phyloP scores from a whole-genome alignment of 2,888 invertebrate species.

The Drosophila multiciliata region DNA sequence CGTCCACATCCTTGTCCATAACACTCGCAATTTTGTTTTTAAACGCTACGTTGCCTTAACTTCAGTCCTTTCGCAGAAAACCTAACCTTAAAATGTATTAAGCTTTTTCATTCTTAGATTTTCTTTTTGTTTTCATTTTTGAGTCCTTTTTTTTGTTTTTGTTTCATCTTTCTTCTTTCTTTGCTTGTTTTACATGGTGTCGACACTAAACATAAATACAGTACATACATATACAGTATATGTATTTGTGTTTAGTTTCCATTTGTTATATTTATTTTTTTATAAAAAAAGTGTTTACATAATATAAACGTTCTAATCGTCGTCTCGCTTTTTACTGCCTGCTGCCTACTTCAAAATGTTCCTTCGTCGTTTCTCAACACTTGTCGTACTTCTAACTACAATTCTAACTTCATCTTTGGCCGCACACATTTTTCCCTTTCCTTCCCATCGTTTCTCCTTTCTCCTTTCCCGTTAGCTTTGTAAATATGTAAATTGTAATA shows the following conservation, averaged over 20 bases:
- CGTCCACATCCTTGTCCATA: slow-evolving; percentile 76
- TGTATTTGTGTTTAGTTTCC: slow-evolving; percentile 40
- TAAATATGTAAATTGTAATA: slow-evolving; percentile 72
- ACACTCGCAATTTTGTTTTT: slow-evolving; percentile 80
- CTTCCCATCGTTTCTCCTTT: slow-evolving; percentile 26
- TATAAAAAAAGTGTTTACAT: slow-evolving; percentile 52
- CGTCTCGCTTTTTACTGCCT: slow-evolving; percentile 13
- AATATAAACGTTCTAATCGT: slow-evolving; percentile 42
- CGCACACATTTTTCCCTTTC: slow-evolving; percentile 45
- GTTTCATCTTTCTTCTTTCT: neutral
- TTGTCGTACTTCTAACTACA: slow-evolving; percentile 65
- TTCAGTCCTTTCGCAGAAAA: slow-evolving; percentile 83
- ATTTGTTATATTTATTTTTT: slow-evolving; percentile 31
- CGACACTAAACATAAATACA: slow-evolving; percentile 77
- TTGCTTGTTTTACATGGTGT: slow-evolving; percentile 36
- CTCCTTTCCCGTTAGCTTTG: slow-evolving; percentile 35
- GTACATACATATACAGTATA: slow-evolving; percentile 55
- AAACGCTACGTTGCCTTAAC: slow-evolving; percentile 83
- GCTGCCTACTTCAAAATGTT: slow-evolving; percentile 30
- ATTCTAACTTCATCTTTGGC: slow-evolving; percentile 63
- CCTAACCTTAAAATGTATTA: slow-evolving; percentile 79
- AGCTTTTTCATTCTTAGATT: slow-evolving; percentile 49
- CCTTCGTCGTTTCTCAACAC: slow-evolving; percentile 27
- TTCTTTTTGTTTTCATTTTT: slow-evolving; percentile 41
- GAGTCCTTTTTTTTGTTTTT: slow-evolving; percentile 21